Evolutionary conservation across 1,140 invertebrate genomes (phyloP), one percentile per base, ranked within the genome.

Genomic region (Pararge aegeria): DNA sequence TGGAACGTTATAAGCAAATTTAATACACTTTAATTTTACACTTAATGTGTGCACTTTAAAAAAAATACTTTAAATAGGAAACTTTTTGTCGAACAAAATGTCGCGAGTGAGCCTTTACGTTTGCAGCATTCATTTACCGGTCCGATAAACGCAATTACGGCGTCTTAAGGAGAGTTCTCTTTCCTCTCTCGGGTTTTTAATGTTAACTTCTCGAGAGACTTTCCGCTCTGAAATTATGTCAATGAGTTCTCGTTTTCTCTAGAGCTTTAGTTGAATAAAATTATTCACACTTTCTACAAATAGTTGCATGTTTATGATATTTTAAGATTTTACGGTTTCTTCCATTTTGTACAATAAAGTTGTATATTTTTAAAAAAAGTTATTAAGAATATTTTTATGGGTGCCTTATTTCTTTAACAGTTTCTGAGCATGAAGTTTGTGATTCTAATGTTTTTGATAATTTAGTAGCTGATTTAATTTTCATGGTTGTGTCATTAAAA

Each of bases 81-180:
- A n/a, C n/a, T n/a, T n/a, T n/a, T n/a, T n/a, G n/a, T n/a, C n/a
- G n/a, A n/a, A n/a, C n/a, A n/a, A n/a, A n/a, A 53, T 57, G 57
- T 37, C 19, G 10, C 57, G 7, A 34, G 12, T 10, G 30, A 12
- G 10, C 30, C 30, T 80, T 80, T 80, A 71, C 85, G 75, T 77
- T 85, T 78, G 80, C 77, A 80, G 73, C 77, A 75, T 80, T 84
- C 81, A 81, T 87, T 86, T 84, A 75, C 73, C 80, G 84, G 69
- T 78, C 71, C 81, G 77, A 84, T 84, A 84, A 80, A 84, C 80
- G 73, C 73, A 84, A 86, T 86, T 83, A 84, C 71, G 68, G 54
- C 50, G 68, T 62, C 73, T 68, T 73, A 70, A 55, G 67, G 73
- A 75, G 77, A 54, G 53, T 64, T 65, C 66, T 70, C 44, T 57